Evolutionary conservation across 2,888 invertebrate genomes (phyloP).

Genomic region (Drosophila ezoana): DNA sequence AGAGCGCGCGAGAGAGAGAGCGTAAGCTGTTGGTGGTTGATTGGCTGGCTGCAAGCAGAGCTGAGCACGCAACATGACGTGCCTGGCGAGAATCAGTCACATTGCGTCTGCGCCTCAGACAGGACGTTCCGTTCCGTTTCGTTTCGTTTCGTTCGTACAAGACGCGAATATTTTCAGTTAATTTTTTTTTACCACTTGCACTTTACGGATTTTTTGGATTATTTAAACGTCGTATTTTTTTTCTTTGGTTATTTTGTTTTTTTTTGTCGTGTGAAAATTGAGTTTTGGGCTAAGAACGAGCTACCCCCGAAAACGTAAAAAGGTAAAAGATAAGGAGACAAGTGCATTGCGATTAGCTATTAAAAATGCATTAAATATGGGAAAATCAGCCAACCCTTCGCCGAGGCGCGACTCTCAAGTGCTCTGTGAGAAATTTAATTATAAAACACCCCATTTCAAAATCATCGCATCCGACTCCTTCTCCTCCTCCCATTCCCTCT

Average conservation of each 20-base stretch:
- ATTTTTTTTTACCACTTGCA: constrained; percentile 1
- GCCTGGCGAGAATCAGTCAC: constrained; percentile 63
- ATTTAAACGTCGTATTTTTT: not conserved
- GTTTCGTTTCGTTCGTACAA: not conserved
- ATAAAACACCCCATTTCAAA: constrained; percentile 59
- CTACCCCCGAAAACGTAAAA: constrained; percentile 4
- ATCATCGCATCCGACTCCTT: constrained; percentile 46
- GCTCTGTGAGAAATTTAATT: constrained; percentile 46
- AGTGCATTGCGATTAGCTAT: constrained; percentile 34
- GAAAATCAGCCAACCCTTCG: constrained; percentile 5
- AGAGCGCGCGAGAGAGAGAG: constrained; percentile 4
- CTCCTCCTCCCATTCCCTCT: too few species aligned
- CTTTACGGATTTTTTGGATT: constrained; percentile 19
- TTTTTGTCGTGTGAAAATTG: constrained; percentile 20
- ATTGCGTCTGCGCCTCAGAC: constrained; percentile 49
- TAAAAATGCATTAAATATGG: constrained; percentile 35
- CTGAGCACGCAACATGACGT: constrained; percentile 60
- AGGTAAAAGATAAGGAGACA: constrained; percentile 42
- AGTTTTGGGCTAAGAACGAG: not conserved
- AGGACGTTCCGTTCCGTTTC: constrained; percentile 36
- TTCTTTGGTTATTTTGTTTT: not conserved
- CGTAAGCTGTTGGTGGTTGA: not conserved
- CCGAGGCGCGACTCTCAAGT: constrained; percentile 2
- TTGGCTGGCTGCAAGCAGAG: constrained; percentile 27
- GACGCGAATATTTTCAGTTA: constrained; percentile 6